Conservation (phyloP, 2,888 invertebrate genomes). For the Ennomos fuscantarius region DNA sequence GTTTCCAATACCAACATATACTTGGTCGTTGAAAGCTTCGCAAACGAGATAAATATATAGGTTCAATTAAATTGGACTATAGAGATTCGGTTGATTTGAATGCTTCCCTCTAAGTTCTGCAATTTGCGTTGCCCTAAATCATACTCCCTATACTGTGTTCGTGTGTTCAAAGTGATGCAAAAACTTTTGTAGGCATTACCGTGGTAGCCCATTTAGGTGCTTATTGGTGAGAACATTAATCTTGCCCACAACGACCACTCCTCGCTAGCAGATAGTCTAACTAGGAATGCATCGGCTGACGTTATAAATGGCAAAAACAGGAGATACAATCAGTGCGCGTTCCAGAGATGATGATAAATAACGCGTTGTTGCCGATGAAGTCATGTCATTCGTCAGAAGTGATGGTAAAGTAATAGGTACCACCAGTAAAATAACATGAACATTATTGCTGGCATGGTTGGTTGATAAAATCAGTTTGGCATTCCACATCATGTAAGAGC, state of each 20-base stretch:
- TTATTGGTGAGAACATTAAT: constrained; percentile 28
- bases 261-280: constrained; percentile 37
- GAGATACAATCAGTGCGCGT: constrained; percentile 52
- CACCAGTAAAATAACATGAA: background rate
- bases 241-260: constrained; percentile 34
- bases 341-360: constrained; percentile 57
- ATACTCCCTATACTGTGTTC: too few species aligned
- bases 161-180: too few species aligned
- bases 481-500: too few species aligned
- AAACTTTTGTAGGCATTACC: background rate
- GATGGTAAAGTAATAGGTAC: constrained; percentile 6
- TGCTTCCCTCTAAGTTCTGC: too few species aligned
- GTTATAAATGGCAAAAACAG: constrained; percentile 53
- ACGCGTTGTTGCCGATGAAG: constrained; percentile 46
- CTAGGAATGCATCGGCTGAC: constrained; percentile 47
- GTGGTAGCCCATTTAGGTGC: constrained; percentile 7
- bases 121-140: too few species aligned
- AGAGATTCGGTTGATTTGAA: too few species aligned
- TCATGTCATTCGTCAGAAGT: constrained; percentile 53
- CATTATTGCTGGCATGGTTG: too few species aligned
- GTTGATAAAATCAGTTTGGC: too few species aligned
- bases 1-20: too few species aligned
- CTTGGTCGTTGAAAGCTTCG: too few species aligned
- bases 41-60: too few species aligned
- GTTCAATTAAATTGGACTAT: too few species aligned